Evolutionary conservation across 2,113 vertebrate species (phyloP), one percentile per base, ranked within the genome.

Genomic region (Thunnus maccoyii): DNA sequence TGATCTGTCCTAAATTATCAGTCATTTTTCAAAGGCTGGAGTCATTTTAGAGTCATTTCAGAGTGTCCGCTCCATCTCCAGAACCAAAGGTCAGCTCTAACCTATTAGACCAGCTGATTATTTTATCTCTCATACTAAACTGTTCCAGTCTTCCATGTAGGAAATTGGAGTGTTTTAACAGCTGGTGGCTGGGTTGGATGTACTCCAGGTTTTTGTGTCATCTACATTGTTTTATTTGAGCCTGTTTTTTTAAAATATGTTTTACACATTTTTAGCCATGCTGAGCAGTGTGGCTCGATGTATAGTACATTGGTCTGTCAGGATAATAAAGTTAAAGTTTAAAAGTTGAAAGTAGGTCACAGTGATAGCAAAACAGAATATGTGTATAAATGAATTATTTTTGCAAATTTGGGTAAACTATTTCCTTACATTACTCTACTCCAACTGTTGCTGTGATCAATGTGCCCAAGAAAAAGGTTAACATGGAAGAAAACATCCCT

Each of bases 271-370:
- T 55, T 10, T 52, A 46, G 25, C 46, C 11, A 12, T 44, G n/a
- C 60, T 9, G 7, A 41, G 36, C 9, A 41, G 36, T 9, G 36
- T 41, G 2, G 36, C 9, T 41, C 7, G 1, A 9, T 41, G 8
- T 41, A 41, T 6, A 41, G 9, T 41, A 41, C 1, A 9, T 9
- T 9, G 36, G 7, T 41, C 36, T 7, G 36, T 41, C 36, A 41
- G 36, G 36, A 41, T 41, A 9, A 41, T 41, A 41, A 41, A 41
- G 36, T 41, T 41, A 41, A 41, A 67, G 36, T 67, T 47, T 41
- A 41, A 30, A 69, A 71, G 75, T 6, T 73, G 16, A 61, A 75
- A 72, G 61, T 41, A 67, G 55, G 56, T 54, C 61, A 68, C 20
- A 52, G 60, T 6, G 61, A 60, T 46, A 74, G 55, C 25, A 32